These are phyloP conservation scores for Pachyuromys duprasi DNA, from an alignment of 2,797 vertebrate species.

Conservation along the genomic window DNA sequence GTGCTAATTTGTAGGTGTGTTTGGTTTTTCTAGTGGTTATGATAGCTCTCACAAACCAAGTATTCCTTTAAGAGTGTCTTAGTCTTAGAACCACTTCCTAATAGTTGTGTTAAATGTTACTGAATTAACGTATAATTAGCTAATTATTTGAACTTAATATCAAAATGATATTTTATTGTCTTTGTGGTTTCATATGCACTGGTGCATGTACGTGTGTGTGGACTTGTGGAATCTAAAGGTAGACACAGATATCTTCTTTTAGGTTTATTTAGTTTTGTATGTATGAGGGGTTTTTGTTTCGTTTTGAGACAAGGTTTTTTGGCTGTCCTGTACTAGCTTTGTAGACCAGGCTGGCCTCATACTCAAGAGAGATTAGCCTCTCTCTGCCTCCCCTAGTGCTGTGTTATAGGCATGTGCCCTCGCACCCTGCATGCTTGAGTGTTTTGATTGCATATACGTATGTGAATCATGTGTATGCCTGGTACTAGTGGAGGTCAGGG, in stretches of 20 bases:
- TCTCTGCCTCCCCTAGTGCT: too few relatives aligned
- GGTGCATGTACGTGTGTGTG: neutral
- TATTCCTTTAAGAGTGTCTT: slow-evolving; percentile 31
- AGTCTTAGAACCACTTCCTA: slow-evolving; percentile 46
- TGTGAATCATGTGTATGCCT: neutral
- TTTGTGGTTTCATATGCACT: neutral
- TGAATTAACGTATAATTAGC: slow-evolving; percentile 57
- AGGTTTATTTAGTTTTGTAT: neutral
- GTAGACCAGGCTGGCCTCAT: too few relatives aligned
- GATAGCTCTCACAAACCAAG: neutral
- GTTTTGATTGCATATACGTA: neutral
- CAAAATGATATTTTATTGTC: neutral
- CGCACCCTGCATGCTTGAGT: neutral
- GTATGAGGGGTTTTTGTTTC: neutral
- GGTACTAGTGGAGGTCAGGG: neutral
- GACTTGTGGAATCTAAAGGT: neutral
- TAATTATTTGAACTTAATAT: slow-evolving; percentile 46
- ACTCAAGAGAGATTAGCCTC: too few relatives aligned
- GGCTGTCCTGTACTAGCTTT: too few relatives aligned
- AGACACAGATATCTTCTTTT: neutral
- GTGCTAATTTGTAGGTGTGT: neutral
- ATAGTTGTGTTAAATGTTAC: slow-evolving; percentile 60
- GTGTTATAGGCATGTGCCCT: too few relatives aligned
- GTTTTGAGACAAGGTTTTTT: too few relatives aligned
- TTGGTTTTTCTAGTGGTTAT: slow-evolving; percentile 45